Evolutionary conservation across 2,888 invertebrate genomes (phyloP), one percentile per base, ranked within the genome.

Genomic region (Ceriagrion tenellum): DNA sequence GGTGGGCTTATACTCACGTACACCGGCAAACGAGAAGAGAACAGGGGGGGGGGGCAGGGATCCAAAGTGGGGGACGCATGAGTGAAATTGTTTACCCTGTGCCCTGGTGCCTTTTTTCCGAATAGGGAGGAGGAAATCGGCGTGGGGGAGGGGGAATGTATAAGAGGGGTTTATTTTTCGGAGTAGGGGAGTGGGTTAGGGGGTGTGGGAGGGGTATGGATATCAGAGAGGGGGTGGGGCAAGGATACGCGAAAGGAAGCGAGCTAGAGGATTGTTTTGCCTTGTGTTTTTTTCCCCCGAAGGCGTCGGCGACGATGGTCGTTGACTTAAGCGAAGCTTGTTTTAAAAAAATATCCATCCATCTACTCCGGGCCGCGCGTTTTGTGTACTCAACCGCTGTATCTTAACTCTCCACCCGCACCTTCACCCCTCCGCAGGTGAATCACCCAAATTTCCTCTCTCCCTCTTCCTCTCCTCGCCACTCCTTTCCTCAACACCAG

Each of bases 41-140:
- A 26, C 4, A 69, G 26, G 69, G 69, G 23, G 1, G 69, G n/a
- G 12, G 69, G 20, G 59, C 8, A n/a, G 69, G 35, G 81, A 16
- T 35, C 16, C 6, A 18, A 81, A 35, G 81, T 81, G 81, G 69
- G 69, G 69, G n/a, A 69, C 81, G 81, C 35, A 81, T 30, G 35
- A 81, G 81, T 16, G 81, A 81, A 81, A 81, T 81, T 81, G 81
- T 81, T 81, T 81, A 81, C 81, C 81, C 81, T 81, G 81, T 81
- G 30, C 81, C 81, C 81, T 81, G 81, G 35, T 81, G 30, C 81
- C 35, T 81, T 81, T 81, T 81, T 35, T 35, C 81, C 35, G 35
- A 81, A 35, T 69, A 26, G 8, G 69, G 69, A n/a, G 8, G n/a
- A 18, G 23, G 69, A 16, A 30, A 30, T 18, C 8, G 74, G 30